phyloP scores from a whole-genome alignment of 2,113 vertebrate genomes.

The Syngnathus typhle region DNA sequence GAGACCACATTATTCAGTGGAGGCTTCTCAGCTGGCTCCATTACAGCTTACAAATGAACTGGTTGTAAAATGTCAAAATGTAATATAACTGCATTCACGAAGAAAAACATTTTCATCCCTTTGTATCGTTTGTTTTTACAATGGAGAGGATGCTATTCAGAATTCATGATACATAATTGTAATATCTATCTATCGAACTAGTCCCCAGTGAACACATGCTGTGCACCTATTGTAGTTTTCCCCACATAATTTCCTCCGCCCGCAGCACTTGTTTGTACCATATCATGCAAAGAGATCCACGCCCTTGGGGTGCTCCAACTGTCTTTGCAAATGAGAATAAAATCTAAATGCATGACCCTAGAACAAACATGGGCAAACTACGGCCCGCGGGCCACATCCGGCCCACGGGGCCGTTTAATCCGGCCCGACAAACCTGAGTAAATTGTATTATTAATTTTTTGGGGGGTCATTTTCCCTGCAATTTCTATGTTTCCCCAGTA shows the following conservation, averaged over 20 bases:
- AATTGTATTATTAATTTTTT: no score
- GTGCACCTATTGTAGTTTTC: slow-evolving; percentile 42
- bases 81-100: neutral
- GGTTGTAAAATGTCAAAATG: neutral
- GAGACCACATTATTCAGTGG: neutral
- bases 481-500: no score
- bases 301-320: slow-evolving; percentile 50
- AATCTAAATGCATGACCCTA: slow-evolving; percentile 47
- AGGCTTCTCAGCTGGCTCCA: neutral
- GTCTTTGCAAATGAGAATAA: slow-evolving; percentile 54
- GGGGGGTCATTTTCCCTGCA: no score
- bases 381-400: no score
- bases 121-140: slow-evolving; percentile 51
- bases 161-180: slow-evolving; percentile 58
- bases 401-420: no score
- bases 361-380: no score
- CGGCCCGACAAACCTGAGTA: no score
- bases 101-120: slow-evolving; percentile 5
- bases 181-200: slow-evolving; percentile 53
- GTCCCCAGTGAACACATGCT: slow-evolving; percentile 41
- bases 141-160: slow-evolving; percentile 45
- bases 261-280: slow-evolving; percentile 44
- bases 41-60: neutral
- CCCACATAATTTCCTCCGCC: slow-evolving; percentile 17
- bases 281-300: slow-evolving; percentile 29